Evolutionary conservation across 2,888 invertebrate genomes (phyloP), one percentile per base, ranked within the genome.

Genomic region (Augochlorella aurata): DNA sequence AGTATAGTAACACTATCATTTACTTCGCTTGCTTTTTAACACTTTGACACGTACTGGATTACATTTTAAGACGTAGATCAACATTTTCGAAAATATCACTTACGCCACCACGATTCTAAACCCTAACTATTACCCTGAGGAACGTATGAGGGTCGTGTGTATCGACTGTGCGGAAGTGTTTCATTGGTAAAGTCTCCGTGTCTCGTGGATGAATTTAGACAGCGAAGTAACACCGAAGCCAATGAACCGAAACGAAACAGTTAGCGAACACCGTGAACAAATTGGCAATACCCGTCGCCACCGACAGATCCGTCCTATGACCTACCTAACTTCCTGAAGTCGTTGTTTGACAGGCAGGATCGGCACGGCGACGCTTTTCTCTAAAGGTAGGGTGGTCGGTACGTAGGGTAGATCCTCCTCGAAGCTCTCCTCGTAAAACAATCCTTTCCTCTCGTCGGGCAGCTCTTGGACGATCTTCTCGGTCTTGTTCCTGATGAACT

Each of bases 371-470:
- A 97, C 95, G 21, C 97, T 96, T 84, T 98, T 96, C 94, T 98
- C 98, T 92, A 96, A 95, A 29, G 98, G 98, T 91, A 98, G 94
- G 75, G 98, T 98, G n/a, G 98, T 98, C 77, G 98, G 98, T 90
- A 98, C 96, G 93, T 97, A 98, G 2, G 98, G 98, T 91, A 98
- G 94, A 89, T 97, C 97, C 76, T 95, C 95, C 90, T 97, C 97
- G 91, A 97, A 97, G 58, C 97, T 97, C 92, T 97, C 97, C 92
- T 97, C 96, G 89, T 95, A 96, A 67, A 98, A 97, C 65, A 98
- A 94, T 2, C 96, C 96, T 85, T 96, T 96, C 85, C 97, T 95
- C 93, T 98, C 98, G 69, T 96, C 93, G 0, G 92, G 89, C 63
- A 92, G 94, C 88, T 96, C 96, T 87, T 95, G 95, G 38, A 95